Conservation (phyloP, 2,888 invertebrate genomes). For the Mongoloraphidia duomilia region DNA sequence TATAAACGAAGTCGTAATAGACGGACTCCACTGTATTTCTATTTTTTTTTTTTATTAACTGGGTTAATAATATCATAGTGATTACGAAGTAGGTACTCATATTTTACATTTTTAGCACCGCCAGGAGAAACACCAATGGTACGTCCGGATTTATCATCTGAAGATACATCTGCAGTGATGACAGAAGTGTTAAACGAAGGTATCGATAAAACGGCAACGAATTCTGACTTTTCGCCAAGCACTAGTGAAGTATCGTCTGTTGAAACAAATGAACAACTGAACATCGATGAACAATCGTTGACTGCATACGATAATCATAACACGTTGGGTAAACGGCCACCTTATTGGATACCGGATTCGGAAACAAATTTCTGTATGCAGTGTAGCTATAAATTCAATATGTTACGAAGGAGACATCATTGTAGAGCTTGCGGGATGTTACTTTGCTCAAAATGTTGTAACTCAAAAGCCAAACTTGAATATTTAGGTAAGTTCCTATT, state of each 20-base stretch:
- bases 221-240: slow-evolving; percentile 5
- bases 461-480: slow-evolving; percentile 50
- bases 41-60: too few species aligned
- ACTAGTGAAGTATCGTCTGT: slow-evolving; percentile 9
- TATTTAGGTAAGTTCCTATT: slow-evolving; percentile 42
- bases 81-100: not conserved
- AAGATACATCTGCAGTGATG: too few species aligned
- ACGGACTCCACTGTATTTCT: too few species aligned
- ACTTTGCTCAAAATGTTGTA: slow-evolving; percentile 65
- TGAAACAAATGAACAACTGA: slow-evolving; percentile 19
- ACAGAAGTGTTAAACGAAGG: not conserved
- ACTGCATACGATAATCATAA: slow-evolving; percentile 13
- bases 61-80: not conserved
- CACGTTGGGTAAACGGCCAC: slow-evolving; percentile 56
- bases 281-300: slow-evolving; percentile 24
- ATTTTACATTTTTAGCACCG: not conserved
- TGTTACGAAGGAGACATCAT: slow-evolving; percentile 73
- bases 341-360: slow-evolving; percentile 77
- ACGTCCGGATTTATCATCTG: too few species aligned
- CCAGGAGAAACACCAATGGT: slow-evolving; percentile 5
- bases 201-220: not conserved
- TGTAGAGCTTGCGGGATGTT: slow-evolving; percentile 77
- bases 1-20: too few species aligned
- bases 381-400: slow-evolving; percentile 65
- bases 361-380: slow-evolving; percentile 71